A percentile compares a stretch with the other conserved stretches of the same genome.
Evolutionary conservation across 2,888 invertebrate species (phyloP).

Genomic region (Nomada lathburiana): DNA sequence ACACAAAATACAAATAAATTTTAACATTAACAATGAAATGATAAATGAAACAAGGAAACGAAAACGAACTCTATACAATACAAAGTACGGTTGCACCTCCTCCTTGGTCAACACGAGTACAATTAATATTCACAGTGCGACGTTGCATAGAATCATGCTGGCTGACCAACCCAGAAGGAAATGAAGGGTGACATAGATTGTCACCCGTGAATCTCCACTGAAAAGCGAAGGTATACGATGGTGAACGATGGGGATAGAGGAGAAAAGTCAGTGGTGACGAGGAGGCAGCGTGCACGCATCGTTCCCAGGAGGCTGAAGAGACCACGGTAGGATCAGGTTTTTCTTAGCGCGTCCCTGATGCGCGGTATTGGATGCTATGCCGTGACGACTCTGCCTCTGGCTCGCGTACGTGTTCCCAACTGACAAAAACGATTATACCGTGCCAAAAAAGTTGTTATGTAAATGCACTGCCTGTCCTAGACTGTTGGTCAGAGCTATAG

Average conservation of each 20-base stretch:
- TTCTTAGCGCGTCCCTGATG: constrained; percentile 70
- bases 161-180: neutral
- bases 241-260: constrained; percentile 32
- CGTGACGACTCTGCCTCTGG: constrained; percentile 60
- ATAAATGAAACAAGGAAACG: too few relatives aligned
- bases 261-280: constrained; percentile 51
- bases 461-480: constrained; percentile 76
- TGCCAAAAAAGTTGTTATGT: constrained; percentile 82
- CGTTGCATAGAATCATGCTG: neutral
- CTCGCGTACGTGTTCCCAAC: constrained; percentile 70
- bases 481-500: constrained; percentile 65
- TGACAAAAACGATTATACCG: constrained; percentile 73
- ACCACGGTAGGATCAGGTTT: constrained; percentile 73
- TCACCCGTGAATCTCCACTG: constrained; percentile 1
- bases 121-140: neutral
- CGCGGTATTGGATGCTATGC: constrained; percentile 66
- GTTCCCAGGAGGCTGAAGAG: constrained; percentile 71
- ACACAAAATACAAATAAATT: too few relatives aligned
- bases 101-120: neutral
- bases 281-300: constrained; percentile 38
- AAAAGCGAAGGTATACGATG: constrained; percentile 29
- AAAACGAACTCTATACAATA: too few relatives aligned
- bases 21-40: too few relatives aligned
- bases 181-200: neutral
- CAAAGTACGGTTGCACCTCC: too few relatives aligned